phyloP scores from a whole-genome alignment of 2,797 vertebrate species.

The Schizothorax lantsangensis region DNA sequence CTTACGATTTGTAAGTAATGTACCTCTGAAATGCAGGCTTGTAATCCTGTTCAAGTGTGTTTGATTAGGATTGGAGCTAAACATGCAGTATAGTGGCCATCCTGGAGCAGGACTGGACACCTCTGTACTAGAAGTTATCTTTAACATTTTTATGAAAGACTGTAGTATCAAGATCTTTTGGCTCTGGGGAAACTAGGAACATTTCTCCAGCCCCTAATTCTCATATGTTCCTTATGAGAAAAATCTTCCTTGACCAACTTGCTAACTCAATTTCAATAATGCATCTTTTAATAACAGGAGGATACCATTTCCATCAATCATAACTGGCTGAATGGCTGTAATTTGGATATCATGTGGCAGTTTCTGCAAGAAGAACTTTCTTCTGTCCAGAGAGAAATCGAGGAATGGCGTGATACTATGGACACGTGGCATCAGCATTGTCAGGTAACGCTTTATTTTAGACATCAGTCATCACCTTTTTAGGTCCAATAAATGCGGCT shows the following conservation, averaged over 20 bases:
- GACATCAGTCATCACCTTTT: background rate
- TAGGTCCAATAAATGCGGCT: background rate
- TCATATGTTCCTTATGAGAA: background rate
- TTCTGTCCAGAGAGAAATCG: slow-evolving; percentile 88
- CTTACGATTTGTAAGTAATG: too few relatives aligned
- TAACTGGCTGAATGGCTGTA: slow-evolving; percentile 98
- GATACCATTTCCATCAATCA: slow-evolving; percentile 99
- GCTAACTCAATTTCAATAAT: background rate
- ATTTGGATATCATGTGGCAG: slow-evolving; percentile 91
- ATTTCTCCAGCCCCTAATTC: background rate
- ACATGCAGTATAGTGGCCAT: too few relatives aligned
- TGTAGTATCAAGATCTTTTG: too few relatives aligned
- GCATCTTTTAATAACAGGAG: slow-evolving; percentile 76
- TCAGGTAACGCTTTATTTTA: slow-evolving; percentile 80
- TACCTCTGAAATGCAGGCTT: too few relatives aligned
- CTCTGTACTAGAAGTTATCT: too few relatives aligned
- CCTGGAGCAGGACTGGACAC: too few relatives aligned
- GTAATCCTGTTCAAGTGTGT: too few relatives aligned
- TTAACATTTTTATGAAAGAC: too few relatives aligned
- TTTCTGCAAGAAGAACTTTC: slow-evolving; percentile 92
- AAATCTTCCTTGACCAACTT: background rate
- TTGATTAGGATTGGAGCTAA: too few relatives aligned
- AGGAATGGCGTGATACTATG: slow-evolving; percentile 88
- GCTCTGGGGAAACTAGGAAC: too few relatives aligned
- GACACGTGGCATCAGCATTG: slow-evolving; percentile 94